phyloP scores from a whole-genome alignment of 2,797 vertebrate species.

The Phylloscopus collybita region DNA sequence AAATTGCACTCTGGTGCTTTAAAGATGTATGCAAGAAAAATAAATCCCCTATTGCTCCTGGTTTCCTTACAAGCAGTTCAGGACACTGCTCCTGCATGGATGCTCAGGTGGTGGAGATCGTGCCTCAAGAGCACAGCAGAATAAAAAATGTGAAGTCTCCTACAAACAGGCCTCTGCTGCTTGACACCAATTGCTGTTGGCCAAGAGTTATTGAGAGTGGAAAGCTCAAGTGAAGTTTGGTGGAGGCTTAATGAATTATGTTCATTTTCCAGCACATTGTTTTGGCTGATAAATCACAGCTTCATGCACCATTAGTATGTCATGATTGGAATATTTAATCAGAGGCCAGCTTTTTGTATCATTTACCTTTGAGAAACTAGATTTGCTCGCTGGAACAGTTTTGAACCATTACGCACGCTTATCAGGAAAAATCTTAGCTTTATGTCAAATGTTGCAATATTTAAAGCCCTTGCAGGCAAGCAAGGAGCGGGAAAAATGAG shows the following conservation, averaged over 20 bases:
- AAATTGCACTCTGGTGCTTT: not conserved
- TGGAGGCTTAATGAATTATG: constrained; percentile 70
- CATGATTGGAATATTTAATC: constrained; percentile 77
- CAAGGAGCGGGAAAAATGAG: constrained; percentile 18
- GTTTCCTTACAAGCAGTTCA: not conserved
- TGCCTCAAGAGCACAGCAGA: not conserved
- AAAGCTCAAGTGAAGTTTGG: constrained; percentile 33
- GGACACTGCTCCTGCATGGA: not conserved
- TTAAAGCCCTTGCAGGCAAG: constrained; percentile 18
- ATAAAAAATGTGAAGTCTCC: not conserved
- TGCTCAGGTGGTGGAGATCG: not conserved
- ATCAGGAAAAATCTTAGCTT: constrained; percentile 53
- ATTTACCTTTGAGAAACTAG: constrained; percentile 70
- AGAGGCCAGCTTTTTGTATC: constrained; percentile 71
- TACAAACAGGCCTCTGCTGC: not conserved
- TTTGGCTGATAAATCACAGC: constrained; percentile 77
- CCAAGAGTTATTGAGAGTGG: constrained; percentile 24
- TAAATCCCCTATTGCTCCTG: accelerated
- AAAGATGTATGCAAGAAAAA: not conserved
- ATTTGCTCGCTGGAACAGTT: constrained; percentile 74
- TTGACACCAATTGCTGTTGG: not conserved
- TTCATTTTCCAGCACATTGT: constrained; percentile 67
- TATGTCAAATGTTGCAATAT: constrained; percentile 44
- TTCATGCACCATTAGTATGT: constrained; percentile 72
- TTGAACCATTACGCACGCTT: constrained; percentile 57